Conservation (phyloP, 2,797 vertebrate genomes). For the Hydrophis major region DNA sequence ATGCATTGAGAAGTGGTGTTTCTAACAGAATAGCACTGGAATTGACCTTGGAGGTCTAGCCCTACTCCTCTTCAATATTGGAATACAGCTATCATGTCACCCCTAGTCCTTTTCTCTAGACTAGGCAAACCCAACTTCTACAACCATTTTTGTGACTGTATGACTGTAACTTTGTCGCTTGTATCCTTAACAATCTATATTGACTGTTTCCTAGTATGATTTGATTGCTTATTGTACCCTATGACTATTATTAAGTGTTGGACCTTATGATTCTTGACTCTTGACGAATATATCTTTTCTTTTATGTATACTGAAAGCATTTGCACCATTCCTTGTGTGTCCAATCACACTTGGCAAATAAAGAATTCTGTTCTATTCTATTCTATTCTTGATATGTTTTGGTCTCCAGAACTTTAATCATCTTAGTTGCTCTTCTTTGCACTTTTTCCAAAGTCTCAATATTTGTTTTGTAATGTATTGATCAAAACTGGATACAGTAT, state of each 20-base stretch:
- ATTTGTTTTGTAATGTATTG: not conserved
- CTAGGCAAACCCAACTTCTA: not conserved
- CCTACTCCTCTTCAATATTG: not conserved
- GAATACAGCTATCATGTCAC: not conserved
- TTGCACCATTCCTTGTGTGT: no score
- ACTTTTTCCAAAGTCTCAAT: not conserved
- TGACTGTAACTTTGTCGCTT: no score
- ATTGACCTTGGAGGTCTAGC: not conserved
- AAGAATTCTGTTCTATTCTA: no score
- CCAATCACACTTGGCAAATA: no score
- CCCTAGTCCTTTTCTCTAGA: not conserved
- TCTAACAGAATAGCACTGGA: not conserved
- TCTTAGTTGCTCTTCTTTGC: not conserved
- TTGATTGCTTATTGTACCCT: no score
- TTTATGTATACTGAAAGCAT: no score
- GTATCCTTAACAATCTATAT: no score
- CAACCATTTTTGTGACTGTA: not conserved
- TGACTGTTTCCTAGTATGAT: no score
- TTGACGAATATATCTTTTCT: no score
- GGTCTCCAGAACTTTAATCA: not conserved
- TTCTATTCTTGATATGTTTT: not conserved
- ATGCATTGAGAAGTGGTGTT: not conserved
- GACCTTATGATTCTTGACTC: no score
- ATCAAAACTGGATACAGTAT: not conserved
- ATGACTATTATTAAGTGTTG: no score